Percentiles rank a stretch among this genome's conserved stretches.
phyloP scores from a whole-genome alignment of 2,797 vertebrate genomes.

The Syndactyla subalaris region DNA sequence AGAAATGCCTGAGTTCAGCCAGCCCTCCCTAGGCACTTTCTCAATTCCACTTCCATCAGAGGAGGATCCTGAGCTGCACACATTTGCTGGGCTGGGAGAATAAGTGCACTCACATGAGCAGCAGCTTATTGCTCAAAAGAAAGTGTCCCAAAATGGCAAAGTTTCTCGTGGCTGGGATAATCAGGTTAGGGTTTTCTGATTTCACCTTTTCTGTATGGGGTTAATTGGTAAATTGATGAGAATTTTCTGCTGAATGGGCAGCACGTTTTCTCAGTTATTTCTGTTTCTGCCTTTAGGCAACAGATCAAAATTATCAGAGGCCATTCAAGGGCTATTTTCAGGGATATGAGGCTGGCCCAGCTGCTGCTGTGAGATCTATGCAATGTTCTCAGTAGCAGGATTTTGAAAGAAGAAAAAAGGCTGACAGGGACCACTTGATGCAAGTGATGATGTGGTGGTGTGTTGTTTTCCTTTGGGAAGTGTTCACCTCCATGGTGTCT shows the following conservation, averaged over 20 bases:
- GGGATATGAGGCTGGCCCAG: neutral
- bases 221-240: neutral
- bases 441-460: neutral
- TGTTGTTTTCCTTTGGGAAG: neutral
- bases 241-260: neutral
- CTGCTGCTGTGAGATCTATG: neutral
- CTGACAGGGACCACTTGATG: neutral
- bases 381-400: neutral
- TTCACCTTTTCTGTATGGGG: neutral
- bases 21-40: neutral
- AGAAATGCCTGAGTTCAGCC: neutral
- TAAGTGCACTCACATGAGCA: accelerated
- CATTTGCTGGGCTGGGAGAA: neutral
- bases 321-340: neutral
- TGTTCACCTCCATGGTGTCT: neutral
- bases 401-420: neutral
- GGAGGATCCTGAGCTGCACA: neutral
- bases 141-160: neutral
- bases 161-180: neutral
- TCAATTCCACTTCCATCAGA: neutral
- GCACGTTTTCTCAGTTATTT: neutral
- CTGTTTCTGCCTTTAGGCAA: neutral
- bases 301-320: neutral
- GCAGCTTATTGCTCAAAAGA: neutral
- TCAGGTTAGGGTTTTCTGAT: neutral